These are phyloP conservation scores for Thunnus albacares DNA, from an alignment of 2,797 vertebrate species.

Conservation along the genomic window DNA sequence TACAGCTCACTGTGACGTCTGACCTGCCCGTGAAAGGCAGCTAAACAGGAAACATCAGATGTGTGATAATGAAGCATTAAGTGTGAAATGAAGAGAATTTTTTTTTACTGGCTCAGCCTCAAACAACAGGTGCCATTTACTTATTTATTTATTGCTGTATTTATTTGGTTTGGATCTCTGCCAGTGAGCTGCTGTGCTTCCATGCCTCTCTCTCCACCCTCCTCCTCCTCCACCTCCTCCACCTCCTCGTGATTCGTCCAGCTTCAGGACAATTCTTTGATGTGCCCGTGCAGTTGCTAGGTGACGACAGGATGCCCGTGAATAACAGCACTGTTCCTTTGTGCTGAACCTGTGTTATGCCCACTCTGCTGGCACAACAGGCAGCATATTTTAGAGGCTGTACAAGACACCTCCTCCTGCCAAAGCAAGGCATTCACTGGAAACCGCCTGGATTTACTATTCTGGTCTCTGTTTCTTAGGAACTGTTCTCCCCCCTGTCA, in stretches of 20 bases:
- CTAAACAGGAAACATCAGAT: conserved; percentile 1
- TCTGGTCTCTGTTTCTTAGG: conserved; percentile 38
- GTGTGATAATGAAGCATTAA: background rate
- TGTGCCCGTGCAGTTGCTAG: conserved; percentile 75
- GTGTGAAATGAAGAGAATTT: background rate
- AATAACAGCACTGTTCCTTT: conserved; percentile 78
- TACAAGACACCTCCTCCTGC: conserved; percentile 42
- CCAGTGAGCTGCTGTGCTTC: conserved; percentile 3
- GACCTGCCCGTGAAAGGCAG: background rate
- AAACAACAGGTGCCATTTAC: conserved; percentile 22
- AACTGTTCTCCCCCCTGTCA: conserved; percentile 13
- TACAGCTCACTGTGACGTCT: background rate
- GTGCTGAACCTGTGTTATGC: conserved; percentile 68
- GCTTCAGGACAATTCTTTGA: conserved; percentile 66
- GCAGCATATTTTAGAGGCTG: conserved; percentile 67
- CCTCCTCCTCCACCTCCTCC: background rate
- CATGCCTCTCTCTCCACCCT: background rate
- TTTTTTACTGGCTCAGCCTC: conserved; percentile 14
- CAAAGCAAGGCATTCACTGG: conserved; percentile 44
- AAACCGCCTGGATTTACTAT: conserved; percentile 49
- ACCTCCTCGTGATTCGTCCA: conserved; percentile 33
- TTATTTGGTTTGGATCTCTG: background rate
- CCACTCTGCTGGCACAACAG: conserved; percentile 71
- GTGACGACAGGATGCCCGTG: conserved; percentile 66
- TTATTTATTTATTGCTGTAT: background rate